Percentiles rank a stretch among this genome's conserved stretches.
These are phyloP conservation scores for Seriola aureovittata DNA, from an alignment of 2,113 vertebrate species.

Conservation along the genomic window DNA sequence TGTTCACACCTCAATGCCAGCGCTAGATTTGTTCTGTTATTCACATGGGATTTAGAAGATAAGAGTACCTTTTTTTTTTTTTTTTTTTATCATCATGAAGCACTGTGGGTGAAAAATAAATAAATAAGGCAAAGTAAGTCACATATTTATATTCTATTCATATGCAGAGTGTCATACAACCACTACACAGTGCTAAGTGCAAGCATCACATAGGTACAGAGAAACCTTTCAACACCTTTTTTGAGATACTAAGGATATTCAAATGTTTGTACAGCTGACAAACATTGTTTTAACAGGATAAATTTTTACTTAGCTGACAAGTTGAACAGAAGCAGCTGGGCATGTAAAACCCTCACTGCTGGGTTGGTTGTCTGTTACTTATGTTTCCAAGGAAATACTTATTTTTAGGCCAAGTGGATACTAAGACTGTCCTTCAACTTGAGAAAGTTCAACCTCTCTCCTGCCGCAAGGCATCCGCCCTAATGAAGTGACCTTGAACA, in stretches of 20 bases:
- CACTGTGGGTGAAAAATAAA: not conserved
- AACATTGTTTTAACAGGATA: conserved; percentile 23
- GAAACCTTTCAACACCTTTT: not conserved
- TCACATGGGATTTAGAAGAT: not conserved
- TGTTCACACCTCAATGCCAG: conserved; percentile 11
- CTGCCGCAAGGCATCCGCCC: not conserved
- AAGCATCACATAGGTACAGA: not conserved
- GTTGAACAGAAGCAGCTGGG: conserved; percentile 40
- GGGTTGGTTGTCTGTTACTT: not conserved
- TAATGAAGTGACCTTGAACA: conserved; percentile 43
- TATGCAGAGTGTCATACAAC: not conserved
- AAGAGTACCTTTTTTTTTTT: not conserved
- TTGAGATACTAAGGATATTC: conserved; percentile 3
- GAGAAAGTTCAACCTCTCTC: conserved; percentile 37
- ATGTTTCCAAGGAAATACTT: conserved; percentile 7
- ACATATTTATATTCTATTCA: not conserved
- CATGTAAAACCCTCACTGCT: not conserved
- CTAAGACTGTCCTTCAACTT: conserved; percentile 33
- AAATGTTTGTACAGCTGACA: conserved; percentile 27
- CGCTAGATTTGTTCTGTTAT: not conserved
- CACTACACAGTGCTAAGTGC: not conserved
- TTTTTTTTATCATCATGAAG: not conserved
- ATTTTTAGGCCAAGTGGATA: conserved; percentile 23
- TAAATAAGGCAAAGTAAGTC: not conserved
- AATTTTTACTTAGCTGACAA: conserved; percentile 20